Evolutionary conservation across 1,140 invertebrate genomes (phyloP).

Genomic region (Zophobas atratus): DNA sequence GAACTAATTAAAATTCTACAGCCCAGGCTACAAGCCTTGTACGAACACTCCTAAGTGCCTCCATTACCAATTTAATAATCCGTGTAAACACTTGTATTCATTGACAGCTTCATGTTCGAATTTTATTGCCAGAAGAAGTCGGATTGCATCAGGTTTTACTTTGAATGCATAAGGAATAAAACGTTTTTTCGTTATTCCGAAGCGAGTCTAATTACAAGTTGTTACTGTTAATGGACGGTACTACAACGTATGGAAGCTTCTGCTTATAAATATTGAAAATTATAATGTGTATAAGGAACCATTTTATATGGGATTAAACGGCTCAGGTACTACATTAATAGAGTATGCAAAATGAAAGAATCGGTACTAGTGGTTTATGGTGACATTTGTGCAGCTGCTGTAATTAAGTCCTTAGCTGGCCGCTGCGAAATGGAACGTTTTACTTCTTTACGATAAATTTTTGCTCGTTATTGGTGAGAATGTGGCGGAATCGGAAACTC

Average conservation of each 20-base stretch:
- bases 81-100: constrained; percentile 35
- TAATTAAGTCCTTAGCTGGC: constrained; percentile 21
- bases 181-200: constrained; percentile 1
- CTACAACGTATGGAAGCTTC: constrained; percentile 22
- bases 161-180: constrained; percentile 21
- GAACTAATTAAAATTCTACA: constrained; percentile 24
- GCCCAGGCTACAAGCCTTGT: constrained; percentile 12
- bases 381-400: constrained; percentile 33
- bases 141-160: constrained; percentile 10
- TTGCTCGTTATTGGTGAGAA: constrained; percentile 24
- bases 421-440: constrained; percentile 18
- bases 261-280: constrained; percentile 41
- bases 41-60: constrained; percentile 4
- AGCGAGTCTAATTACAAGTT: constrained; percentile 15
- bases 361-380: constrained; percentile 1
- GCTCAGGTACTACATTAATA: constrained; percentile 12
- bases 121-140: constrained; percentile 7
- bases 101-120: constrained; percentile 30
- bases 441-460: not conserved
- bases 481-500: not conserved
- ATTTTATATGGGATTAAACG: constrained; percentile 22
- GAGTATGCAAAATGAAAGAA: constrained; percentile 15
- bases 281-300: constrained; percentile 3
- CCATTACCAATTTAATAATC: constrained; percentile 35
- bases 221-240: constrained; percentile 32